Evolutionary conservation across 1,140 invertebrate genomes (phyloP), one percentile per base, ranked within the genome.

Genomic region (Heliothis virescens): DNA sequence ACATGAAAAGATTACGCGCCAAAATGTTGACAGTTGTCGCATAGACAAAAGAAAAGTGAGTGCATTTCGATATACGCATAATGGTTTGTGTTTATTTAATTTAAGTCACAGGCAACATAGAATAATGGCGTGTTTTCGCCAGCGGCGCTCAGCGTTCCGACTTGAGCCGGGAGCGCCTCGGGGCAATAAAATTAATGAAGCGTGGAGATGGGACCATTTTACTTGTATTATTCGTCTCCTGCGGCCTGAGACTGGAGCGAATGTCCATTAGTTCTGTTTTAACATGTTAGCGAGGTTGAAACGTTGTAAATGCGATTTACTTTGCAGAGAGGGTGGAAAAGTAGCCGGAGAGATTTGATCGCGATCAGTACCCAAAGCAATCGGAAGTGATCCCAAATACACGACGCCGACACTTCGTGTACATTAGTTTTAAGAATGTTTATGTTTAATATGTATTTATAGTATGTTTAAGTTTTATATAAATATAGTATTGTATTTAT

Each of bases 231-330:
- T 94, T 94, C 93, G 91, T 94, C 93, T 94, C 93, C 87, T 94
- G 93, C 90, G 91, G 92, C 89, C 92, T 93, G 87, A 91, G 92
- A 93, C 93, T 93, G 92, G 88, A 94, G 90, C 93, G 93, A 94
- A 94, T 94, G 93, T 94, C 93, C 93, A 94, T 94, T 94, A 94
- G 93, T 94, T 94, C 93, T 94, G 92, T 94, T 94, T 94, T 94
- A 94, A 94, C 93, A 94, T 94, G 93, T 94, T 94, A 94, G 92
- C 92, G 92, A 94, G 89, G 92, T 94, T 94, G 93, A 94, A 94
- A 94, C 91, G 91, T 93, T 92, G 92, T 92, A 94, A 94, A 94
- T 94, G 90, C 93, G 92, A 94, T 94, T 94, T 94, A 91, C 91
- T 92, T 87, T 90, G 87, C 88, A 91, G 92, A 92, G 91, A 89